A percentile compares a stretch with the other conserved stretches of the same genome.
These are phyloP conservation scores for Variabilichromis moorii DNA, from an alignment of 2,113 vertebrate species.

Conservation along the genomic window DNA sequence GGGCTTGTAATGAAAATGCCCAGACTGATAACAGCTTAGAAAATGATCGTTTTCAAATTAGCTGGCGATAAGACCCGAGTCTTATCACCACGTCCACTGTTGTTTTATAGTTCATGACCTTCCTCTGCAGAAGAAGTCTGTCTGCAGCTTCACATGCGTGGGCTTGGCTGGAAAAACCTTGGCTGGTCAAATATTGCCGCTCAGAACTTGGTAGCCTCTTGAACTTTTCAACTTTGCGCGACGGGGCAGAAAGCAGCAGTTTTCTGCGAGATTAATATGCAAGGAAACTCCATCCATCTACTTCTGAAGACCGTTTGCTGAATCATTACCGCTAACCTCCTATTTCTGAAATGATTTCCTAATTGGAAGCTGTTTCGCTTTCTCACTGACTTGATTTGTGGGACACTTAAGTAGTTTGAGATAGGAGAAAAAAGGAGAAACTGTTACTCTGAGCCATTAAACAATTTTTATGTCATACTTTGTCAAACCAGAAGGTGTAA, in stretches of 20 bases:
- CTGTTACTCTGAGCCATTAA: constrained; percentile 37
- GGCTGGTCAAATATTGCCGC: constrained; percentile 52
- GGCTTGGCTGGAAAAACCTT: constrained; percentile 4
- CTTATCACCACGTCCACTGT: constrained; percentile 43
- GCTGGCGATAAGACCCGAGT: background rate
- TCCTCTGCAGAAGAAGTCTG: constrained; percentile 23
- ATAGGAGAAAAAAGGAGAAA: constrained; percentile 19
- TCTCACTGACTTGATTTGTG: constrained; percentile 46
- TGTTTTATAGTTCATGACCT: constrained; percentile 53
- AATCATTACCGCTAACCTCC: constrained; percentile 22
- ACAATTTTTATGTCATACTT: constrained; percentile 46
- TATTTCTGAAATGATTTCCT: constrained; percentile 38
- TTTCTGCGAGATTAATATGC: background rate
- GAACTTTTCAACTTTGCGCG: constrained; percentile 51
- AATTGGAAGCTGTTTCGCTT: constrained; percentile 40
- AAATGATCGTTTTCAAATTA: constrained; percentile 54
- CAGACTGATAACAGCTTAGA: constrained; percentile 13
- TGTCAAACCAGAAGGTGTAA: constrained; percentile 49
- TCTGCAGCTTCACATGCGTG: constrained; percentile 13
- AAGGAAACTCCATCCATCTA: background rate
- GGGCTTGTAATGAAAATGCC: constrained; percentile 45
- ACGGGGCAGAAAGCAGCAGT: constrained; percentile 3
- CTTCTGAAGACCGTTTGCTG: constrained; percentile 1
- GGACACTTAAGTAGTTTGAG: constrained; percentile 39
- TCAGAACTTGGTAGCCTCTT: constrained; percentile 23